These are phyloP conservation scores for Deladenus siricidicola DNA, from an alignment of 2,888 invertebrate genomes.

Conservation along the genomic window DNA sequence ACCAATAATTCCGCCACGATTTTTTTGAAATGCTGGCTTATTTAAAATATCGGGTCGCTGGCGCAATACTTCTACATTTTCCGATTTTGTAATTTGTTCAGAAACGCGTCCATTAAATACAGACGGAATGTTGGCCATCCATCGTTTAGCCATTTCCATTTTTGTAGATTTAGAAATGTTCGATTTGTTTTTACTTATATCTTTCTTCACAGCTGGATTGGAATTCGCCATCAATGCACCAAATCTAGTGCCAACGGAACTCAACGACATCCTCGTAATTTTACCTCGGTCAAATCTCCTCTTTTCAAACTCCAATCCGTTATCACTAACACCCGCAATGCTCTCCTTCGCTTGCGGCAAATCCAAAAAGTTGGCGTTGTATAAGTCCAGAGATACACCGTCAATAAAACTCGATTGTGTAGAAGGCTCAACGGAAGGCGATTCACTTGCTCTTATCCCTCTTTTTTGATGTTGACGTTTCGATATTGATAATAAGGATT, in stretches of 20 bases:
- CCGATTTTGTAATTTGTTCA: too few species aligned
- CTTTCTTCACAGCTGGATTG: neutral
- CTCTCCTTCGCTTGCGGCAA: neutral
- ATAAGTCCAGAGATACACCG: neutral
- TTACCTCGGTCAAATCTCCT: neutral
- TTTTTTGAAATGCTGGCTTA: too few species aligned
- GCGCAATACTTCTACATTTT: too few species aligned
- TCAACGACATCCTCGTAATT: neutral
- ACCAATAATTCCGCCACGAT: too few species aligned
- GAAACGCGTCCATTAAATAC: neutral
- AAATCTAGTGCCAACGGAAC: neutral
- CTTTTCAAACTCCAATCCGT: too few species aligned
- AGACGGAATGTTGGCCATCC: neutral
- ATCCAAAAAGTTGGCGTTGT: neutral
- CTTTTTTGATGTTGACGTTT: too few species aligned
- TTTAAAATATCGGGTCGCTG: too few species aligned
- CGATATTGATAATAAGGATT: neutral
- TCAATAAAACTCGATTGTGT: neutral
- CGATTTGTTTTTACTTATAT: neutral
- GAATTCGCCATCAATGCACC: neutral
- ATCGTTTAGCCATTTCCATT: neutral
- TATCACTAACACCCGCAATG: neutral
- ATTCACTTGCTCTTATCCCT: neutral
- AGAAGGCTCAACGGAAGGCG: neutral
- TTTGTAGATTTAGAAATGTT: neutral